Evolutionary conservation across 2,797 vertebrate species (phyloP), one percentile per base, ranked within the genome.

Genomic region (Arctocebus calabarensis): DNA sequence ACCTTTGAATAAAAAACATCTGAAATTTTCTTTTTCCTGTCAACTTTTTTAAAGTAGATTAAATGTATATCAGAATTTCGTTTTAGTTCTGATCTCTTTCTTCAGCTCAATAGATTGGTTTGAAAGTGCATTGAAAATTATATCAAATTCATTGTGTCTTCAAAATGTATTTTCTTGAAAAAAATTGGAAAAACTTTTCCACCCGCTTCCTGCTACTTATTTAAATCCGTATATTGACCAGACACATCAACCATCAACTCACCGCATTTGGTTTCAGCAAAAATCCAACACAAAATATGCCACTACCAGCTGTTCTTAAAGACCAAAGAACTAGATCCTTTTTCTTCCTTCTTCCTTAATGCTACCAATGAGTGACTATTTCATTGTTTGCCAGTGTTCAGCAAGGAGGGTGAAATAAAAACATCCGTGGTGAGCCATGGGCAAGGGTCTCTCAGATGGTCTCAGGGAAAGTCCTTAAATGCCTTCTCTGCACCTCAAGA

Each of bases 1-100:
- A 99, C 98, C 99, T 99, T 99, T 99, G 98, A 99, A 99, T 99
- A 99, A 99, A 99, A 99, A 99, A 98, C 96, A 98, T 98, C 85
- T 20, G 40, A 98, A 98, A 98, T 96, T 97, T 97, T 97, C 96
- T 97, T 97, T 95, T 98, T 97, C 82, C 90, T 93, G 97, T 84
- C 55, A 4, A 29, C 89, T 96, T 93, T 68, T 92, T 96, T 94
- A 29, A 91, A 88, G 45, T 74, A 74, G 70, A 77, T 64, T 86
- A 84, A 90, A 68, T 22, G 8, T 78, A 0, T 82, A 40, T 86
- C 71, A 79, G 43, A 88, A 73, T 81, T 89, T 73, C n/a, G 61
- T 93, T 88, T 96, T 62, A 62, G 64, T 94, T 93, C 55, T 81
- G 11, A 81, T 84, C 74, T 82, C 37, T 78, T 34, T 20, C 66